Base-by-base conservation (phyloP, 2,888 invertebrate genomes). In the Aporophyla nigra region DNA sequence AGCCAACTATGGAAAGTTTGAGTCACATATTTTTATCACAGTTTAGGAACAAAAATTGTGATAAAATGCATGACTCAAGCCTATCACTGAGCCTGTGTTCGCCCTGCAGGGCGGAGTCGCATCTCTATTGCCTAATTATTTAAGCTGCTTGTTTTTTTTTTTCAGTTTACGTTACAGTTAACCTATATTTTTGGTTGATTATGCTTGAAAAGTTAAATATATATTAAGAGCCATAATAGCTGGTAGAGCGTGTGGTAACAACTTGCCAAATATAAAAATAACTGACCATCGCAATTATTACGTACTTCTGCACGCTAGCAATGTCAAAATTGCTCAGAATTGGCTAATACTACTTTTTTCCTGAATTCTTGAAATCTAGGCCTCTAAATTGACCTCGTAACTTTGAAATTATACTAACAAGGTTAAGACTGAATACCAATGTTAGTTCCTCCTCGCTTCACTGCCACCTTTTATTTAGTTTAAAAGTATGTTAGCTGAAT, bases 321-420 rank as follows among this genome's bases (percentile, higher is more conserved):
- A 71, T 53, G 40, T 19, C 24, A 27, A 80, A 49, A 46, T 46
- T 27, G 14, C 59, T 73, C n/a, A 16, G 16, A 33, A 53, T 67
- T 27, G 33, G 10, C 3, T 53, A 53, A 19, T 12, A 46, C n/a
- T 21, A 63, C 14, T 40, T 58, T 74, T 58, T 27, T 63, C 33
- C 9, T 53, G 61, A 66, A 70, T 66, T 33, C 66, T 58, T 62
- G 58, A 43, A 49, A 66, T 71, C 14, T 51, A 61, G n/a, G n/a
- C 16, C 27, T 27, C 59, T 21, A 49, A 59, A 33, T 46, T 58
- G 59, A 78, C 70, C 56, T 5, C 59, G 43, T 83, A 76, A 85
- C 85, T 82, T 82, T 84, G 78, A 83, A 82, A 75, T 65, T 46
- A 56, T n/a, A 51, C 19, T 58, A 16, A 49, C 79, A 83, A 86